Evolutionary conservation across 2,113 vertebrate species (phyloP).

Genomic region (Scomber scombrus): DNA sequence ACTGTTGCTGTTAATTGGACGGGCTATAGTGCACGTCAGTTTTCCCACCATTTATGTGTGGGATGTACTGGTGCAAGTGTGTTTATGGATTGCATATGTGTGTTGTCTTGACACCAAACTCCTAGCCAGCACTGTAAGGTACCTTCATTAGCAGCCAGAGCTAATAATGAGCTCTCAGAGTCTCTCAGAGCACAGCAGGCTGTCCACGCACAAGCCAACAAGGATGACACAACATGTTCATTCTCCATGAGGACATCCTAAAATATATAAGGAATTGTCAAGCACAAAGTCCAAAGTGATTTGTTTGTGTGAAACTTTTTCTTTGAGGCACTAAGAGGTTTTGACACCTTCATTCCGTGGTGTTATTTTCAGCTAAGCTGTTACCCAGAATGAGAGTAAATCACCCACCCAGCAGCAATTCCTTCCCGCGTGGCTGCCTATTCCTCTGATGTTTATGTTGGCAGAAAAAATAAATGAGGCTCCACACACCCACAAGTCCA

Average conservation of each 20-base stretch:
- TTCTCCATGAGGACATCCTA: slow-evolving; percentile 21
- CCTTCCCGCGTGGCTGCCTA: slow-evolving; percentile 31
- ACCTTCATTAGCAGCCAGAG: slow-evolving; percentile 63
- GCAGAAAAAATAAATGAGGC: slow-evolving; percentile 53
- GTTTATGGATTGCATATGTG: slow-evolving; percentile 32
- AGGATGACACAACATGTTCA: slow-evolving; percentile 28
- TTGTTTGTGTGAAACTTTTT: slow-evolving; percentile 65
- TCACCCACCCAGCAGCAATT: slow-evolving; percentile 57
- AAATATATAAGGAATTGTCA: slow-evolving; percentile 26
- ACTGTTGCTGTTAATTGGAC: slow-evolving; percentile 61
- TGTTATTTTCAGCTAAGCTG: slow-evolving; percentile 62
- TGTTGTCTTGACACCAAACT: slow-evolving; percentile 52
- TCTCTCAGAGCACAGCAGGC: slow-evolving; percentile 29
- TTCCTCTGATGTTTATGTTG: slow-evolving; percentile 68
- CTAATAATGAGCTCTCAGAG: slow-evolving; percentile 57
- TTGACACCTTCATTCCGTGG: slow-evolving; percentile 48
- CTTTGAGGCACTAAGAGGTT: slow-evolving; percentile 51
- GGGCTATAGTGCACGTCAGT: neutral
- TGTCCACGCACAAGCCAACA: slow-evolving; percentile 30
- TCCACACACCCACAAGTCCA: slow-evolving; percentile 59
- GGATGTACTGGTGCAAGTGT: slow-evolving; percentile 20
- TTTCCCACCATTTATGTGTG: slow-evolving; percentile 19
- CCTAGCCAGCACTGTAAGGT: slow-evolving; percentile 32
- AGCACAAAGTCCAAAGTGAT: slow-evolving; percentile 29
- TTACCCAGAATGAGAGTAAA: slow-evolving; percentile 64